Evolutionary conservation across 2,113 vertebrate species (phyloP).

Genomic region (Phodopus roborovskii): DNA sequence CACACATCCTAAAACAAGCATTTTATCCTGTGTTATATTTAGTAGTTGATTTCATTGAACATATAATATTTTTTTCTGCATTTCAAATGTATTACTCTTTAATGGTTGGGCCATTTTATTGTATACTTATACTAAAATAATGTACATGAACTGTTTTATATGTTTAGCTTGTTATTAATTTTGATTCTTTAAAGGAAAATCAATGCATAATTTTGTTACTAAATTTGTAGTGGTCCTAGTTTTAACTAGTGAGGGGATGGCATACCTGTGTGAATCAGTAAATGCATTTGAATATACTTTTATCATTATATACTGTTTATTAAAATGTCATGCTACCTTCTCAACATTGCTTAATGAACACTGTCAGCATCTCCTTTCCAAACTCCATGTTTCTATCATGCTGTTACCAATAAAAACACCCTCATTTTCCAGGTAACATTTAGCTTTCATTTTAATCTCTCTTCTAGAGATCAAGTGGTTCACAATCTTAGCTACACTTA

Average conservation of each 20-base stretch:
- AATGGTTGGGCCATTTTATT: background rate
- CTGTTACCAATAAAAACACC: background rate
- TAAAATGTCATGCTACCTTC: background rate
- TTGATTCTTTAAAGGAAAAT: constrained; percentile 14
- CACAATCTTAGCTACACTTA: background rate
- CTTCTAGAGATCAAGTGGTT: constrained; percentile 14
- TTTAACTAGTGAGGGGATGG: background rate
- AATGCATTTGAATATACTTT: background rate
- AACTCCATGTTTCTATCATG: background rate
- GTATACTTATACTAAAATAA: background rate
- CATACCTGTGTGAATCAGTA: background rate
- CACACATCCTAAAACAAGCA: background rate
- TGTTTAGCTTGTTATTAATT: background rate
- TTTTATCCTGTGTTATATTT: background rate
- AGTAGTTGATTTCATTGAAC: background rate
- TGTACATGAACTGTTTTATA: background rate
- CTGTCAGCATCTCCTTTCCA: too few relatives aligned
- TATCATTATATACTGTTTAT: background rate
- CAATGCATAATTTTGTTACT: background rate
- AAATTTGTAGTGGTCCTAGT: background rate
- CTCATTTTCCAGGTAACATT: background rate
- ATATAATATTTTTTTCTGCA: background rate
- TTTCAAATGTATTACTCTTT: background rate
- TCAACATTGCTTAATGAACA: background rate
- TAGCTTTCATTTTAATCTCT: background rate